phyloP scores from a whole-genome alignment of 2,797 vertebrate species.

The Trachops cirrhosus region DNA sequence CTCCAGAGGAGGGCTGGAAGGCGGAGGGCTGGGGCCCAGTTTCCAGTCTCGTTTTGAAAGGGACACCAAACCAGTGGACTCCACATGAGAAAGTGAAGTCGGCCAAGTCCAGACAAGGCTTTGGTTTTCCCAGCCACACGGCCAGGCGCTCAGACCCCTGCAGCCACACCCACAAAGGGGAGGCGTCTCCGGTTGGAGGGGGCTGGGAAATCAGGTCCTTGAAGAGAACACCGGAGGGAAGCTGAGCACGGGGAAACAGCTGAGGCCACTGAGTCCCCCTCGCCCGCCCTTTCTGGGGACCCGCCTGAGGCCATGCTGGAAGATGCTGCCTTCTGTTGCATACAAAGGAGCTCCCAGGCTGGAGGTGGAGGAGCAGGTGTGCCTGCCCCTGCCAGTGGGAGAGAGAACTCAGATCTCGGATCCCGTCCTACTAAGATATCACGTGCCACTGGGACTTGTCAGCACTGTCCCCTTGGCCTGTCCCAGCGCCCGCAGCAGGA shows the following conservation, averaged over 20 bases:
- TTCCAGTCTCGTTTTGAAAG: background rate
- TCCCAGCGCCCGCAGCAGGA: background rate
- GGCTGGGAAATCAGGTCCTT: no score
- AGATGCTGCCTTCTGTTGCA: background rate
- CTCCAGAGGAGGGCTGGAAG: background rate
- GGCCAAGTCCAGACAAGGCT: background rate
- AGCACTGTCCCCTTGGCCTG: fast-evolving
- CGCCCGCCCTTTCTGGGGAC: background rate
- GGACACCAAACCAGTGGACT: background rate
- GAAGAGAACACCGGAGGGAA: fast-evolving
- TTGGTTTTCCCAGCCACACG: background rate
- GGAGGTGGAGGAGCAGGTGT: background rate
- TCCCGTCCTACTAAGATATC: no score
- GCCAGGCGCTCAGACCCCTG: background rate
- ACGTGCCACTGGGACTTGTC: background rate
- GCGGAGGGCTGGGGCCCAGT: no score
- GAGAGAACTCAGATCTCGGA: background rate
- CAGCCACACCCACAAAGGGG: fast-evolving
- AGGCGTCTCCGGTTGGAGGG: fast-evolving
- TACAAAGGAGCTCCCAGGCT: background rate
- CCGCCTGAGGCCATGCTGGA: fast-evolving
- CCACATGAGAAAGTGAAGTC: background rate
- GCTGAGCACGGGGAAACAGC: background rate
- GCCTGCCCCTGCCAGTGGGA: background rate
- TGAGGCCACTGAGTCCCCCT: fast-evolving